phyloP scores from a whole-genome alignment of 1,140 invertebrate species.

The Drosophila ogumai region DNA sequence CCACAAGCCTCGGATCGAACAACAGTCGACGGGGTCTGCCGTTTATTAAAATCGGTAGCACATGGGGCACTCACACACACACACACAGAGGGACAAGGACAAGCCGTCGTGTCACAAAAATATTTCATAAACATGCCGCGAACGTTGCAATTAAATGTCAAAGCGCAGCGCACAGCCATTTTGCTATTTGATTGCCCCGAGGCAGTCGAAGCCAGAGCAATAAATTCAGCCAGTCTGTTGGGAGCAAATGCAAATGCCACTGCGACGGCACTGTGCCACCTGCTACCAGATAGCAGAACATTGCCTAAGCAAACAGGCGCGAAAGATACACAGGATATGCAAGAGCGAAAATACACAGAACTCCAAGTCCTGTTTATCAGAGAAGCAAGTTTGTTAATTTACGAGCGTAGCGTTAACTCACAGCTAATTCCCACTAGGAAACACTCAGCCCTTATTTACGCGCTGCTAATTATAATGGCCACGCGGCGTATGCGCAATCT shows the following conservation, averaged over 20 bases:
- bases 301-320: constrained; percentile 36
- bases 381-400: constrained; percentile 43
- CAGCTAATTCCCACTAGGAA: constrained; percentile 4
- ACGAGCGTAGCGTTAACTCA: constrained; percentile 17
- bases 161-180: constrained; percentile 50
- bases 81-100: background rate
- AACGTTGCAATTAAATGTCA: constrained; percentile 57
- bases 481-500: constrained; percentile 57
- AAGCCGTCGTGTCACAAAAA: constrained; percentile 38
- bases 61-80: constrained; percentile 3
- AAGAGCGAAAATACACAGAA: constrained; percentile 10
- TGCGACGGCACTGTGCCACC: constrained; percentile 12
- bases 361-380: constrained; percentile 8
- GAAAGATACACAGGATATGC: constrained; percentile 7
- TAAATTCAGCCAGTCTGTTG: constrained; percentile 46
- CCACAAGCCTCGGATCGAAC: constrained; percentile 18
- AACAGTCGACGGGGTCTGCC: constrained; percentile 33
- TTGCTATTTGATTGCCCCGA: constrained; percentile 58
- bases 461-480: constrained; percentile 12
- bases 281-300: constrained; percentile 24
- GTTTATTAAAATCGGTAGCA: constrained; percentile 53
- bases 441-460: constrained; percentile 10
- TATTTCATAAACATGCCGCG: constrained; percentile 56
- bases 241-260: constrained; percentile 14
- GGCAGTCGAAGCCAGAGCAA: constrained; percentile 48